Percentiles rank a stretch among this genome's conserved stretches.
phyloP scores from a whole-genome alignment of 2,113 vertebrate species.

The Zapus hudsonius region DNA sequence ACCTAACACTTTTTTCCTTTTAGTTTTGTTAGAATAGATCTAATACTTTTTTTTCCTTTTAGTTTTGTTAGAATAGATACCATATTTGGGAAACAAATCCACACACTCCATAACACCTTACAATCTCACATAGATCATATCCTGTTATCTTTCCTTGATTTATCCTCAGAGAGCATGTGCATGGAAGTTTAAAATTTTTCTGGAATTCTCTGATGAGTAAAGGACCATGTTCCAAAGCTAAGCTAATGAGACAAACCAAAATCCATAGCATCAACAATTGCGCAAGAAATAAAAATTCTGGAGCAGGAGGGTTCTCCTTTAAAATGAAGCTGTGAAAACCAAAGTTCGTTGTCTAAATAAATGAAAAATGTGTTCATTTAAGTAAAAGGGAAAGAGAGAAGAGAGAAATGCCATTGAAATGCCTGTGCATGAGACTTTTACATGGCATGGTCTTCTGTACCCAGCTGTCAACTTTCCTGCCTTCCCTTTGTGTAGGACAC shows the following conservation, averaged over 20 bases:
- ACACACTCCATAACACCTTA: background rate
- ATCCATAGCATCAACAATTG: background rate
- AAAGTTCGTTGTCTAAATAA: background rate
- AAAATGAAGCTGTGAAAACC: background rate
- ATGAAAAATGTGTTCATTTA: background rate
- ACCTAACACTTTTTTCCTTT: background rate
- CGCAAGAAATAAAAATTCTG: background rate
- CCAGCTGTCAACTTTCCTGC: background rate
- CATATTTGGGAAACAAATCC: conserved; percentile 25
- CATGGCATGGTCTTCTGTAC: background rate
- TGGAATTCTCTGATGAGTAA: background rate
- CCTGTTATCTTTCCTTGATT: background rate
- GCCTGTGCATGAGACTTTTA: background rate
- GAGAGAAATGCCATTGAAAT: conserved; percentile 13
- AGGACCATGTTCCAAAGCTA: background rate
- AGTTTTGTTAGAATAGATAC: conserved; percentile 20
- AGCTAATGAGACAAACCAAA: background rate
- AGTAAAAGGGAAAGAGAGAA: conserved; percentile 20
- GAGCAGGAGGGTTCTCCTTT: background rate
- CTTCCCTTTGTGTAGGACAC: background rate
- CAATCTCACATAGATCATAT: background rate
- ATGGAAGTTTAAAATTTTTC: background rate
- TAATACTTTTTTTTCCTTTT: background rate
- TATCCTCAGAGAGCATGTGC: background rate
- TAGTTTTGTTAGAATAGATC: conserved; percentile 23